Evolutionary conservation across 2,888 invertebrate genomes (phyloP).

Genomic region (Schrankia costaestrigalis): DNA sequence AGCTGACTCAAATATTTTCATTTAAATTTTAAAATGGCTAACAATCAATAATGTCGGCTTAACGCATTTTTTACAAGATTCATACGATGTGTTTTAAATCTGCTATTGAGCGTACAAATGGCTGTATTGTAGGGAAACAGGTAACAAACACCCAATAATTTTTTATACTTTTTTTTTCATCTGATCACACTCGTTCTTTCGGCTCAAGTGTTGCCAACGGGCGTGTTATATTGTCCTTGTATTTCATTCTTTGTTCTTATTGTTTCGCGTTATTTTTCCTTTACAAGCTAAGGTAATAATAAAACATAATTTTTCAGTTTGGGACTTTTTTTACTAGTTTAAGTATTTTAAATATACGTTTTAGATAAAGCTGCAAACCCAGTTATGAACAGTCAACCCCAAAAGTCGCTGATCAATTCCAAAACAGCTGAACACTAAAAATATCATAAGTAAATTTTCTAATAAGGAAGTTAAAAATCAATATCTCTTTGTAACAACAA

Average conservation of each 20-base stretch:
- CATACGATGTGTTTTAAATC: constrained; percentile 69
- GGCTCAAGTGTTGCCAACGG: constrained; percentile 27
- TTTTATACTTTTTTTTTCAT: constrained; percentile 38
- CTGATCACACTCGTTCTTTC: constrained; percentile 40
- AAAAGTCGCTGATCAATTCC: too few relatives aligned
- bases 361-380: too few relatives aligned
- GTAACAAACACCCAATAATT: constrained; percentile 52
- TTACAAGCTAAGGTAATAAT: background rate
- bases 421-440: too few relatives aligned
- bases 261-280: constrained; percentile 20
- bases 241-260: constrained; percentile 25
- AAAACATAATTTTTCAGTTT: too few relatives aligned
- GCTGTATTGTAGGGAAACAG: constrained; percentile 48
- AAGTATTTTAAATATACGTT: too few relatives aligned
- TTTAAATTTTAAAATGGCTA: constrained; percentile 69
- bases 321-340: too few relatives aligned
- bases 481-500: background rate
- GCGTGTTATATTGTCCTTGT: constrained; percentile 33
- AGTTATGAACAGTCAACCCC: too few relatives aligned
- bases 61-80: constrained; percentile 67
- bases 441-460: background rate
- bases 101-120: constrained; percentile 60
- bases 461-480: background rate
- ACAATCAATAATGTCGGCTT: constrained; percentile 70
- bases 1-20: constrained; percentile 55